Percentiles rank a stretch among this genome's conserved stretches.
phyloP scores from a whole-genome alignment of 2,113 vertebrate species.

The Oryzias celebensis region DNA sequence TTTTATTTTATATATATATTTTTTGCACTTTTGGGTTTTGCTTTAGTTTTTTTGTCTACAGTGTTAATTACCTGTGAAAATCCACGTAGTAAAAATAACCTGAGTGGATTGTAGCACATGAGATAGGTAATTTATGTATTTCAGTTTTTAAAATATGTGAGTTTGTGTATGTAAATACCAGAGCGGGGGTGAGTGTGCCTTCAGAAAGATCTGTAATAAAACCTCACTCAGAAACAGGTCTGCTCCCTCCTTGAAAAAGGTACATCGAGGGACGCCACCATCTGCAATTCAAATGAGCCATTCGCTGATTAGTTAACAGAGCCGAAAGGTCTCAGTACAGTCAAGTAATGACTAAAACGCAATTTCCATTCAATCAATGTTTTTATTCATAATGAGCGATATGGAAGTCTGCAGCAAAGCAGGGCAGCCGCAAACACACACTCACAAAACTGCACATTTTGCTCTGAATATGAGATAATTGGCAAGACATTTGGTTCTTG shows the following conservation, averaged over 20 bases:
- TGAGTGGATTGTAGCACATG: too few species aligned
- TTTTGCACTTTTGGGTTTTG: too few species aligned
- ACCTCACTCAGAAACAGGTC: conserved; percentile 30
- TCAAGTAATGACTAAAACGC: conserved; percentile 45
- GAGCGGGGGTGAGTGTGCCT: background rate
- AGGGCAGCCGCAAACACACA: conserved; percentile 21
- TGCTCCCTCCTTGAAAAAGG: conserved; percentile 38
- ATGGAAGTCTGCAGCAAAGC: conserved; percentile 26
- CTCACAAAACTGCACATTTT: conserved; percentile 15
- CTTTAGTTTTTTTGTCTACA: too few species aligned
- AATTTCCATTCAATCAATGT: conserved; percentile 54
- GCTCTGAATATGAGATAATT: conserved; percentile 52
- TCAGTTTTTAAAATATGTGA: too few species aligned
- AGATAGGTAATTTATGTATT: too few species aligned
- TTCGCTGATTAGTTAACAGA: conserved; percentile 52
- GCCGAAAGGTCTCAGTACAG: conserved; percentile 50
- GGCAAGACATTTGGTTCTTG: conserved; percentile 33
- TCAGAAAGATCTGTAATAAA: conserved; percentile 27
- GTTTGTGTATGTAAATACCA: background rate
- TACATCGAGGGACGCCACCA: conserved; percentile 2
- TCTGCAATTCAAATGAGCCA: conserved; percentile 57
- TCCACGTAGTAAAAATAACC: too few species aligned
- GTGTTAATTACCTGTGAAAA: too few species aligned
- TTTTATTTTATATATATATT: too few species aligned
- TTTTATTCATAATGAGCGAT: conserved; percentile 53